Evolutionary conservation across 2,797 vertebrate species (phyloP), one percentile per base, ranked within the genome.

Genomic region (Lagothrix lagotricha): DNA sequence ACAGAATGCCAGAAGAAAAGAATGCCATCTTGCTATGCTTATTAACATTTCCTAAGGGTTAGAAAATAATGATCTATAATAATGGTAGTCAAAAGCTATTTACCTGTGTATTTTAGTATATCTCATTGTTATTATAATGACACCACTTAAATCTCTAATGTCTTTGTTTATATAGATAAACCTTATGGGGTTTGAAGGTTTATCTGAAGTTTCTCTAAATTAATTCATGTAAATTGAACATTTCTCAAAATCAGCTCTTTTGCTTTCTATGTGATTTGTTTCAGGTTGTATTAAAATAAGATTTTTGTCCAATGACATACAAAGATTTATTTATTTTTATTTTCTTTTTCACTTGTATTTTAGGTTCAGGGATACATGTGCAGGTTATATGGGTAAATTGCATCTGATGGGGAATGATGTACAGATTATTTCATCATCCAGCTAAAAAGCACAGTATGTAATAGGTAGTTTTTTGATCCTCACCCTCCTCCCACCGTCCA

Each of bases 1-100:
- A 82, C 36, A 93, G 58, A 87, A 57, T 80, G 14, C 36, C 70
- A 88, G 67, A 94, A 91, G 79, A 70, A 95, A 96, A 97, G 36
- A 93, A 91, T 92, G 64, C 3, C 6, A 64, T 85, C 97, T 95
- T 88, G 12, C 70, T 79, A 95, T 48, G n/a, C n/a, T 52, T 93
- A 93, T 96, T 97, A 97, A 85, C 41, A 96, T 93, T 93, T 90
- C 89, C 39, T 87, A 80, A 92, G 46, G 54, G 95, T 92, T 96
- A 88, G 73, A 90, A 97, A 97, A 90, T 95, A 90, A 57, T 15
- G 0, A 87, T 61, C 52, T 92, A 52, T 64, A 90, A 79, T 90
- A 96, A 88, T 72, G 84, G 96, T 14, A 95, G 22, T 50, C 84
- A 73, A 94, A 88, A 93, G 46, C 50, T 85, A 81, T 97, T 95